phyloP scores from a whole-genome alignment of 2,888 invertebrate species.

The Calameuta filiformis region DNA sequence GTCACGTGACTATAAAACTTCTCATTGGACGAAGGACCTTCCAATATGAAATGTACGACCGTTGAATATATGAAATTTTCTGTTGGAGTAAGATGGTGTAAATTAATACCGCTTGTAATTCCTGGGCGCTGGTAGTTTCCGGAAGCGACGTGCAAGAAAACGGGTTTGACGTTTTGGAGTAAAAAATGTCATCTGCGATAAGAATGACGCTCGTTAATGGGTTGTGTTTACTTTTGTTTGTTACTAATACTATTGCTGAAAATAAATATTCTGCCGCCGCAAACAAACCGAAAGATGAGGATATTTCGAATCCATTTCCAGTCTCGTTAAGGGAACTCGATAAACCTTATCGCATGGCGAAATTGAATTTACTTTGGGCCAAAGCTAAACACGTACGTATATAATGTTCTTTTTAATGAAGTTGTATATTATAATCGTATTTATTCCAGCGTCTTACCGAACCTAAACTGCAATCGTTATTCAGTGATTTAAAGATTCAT shows the following conservation, averaged over 20 bases:
- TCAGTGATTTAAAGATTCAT: constrained; percentile 89
- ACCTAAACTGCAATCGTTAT: constrained; percentile 85
- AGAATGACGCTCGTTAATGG: background rate
- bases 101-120: background rate
- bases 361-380: constrained; percentile 88
- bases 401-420: constrained; percentile 16
- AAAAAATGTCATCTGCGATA: background rate
- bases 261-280: constrained; percentile 78
- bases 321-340: constrained; percentile 76
- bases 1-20: background rate
- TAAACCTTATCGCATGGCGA: constrained; percentile 90
- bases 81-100: background rate
- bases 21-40: background rate
- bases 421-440: background rate
- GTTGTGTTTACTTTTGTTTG: constrained; percentile 23
- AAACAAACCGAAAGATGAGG: constrained; percentile 65
- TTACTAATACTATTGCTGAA: constrained; percentile 31
- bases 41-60: background rate
- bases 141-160: background rate
- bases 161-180: background rate
- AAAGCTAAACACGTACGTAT: constrained; percentile 87
- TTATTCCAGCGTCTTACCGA: constrained; percentile 79
- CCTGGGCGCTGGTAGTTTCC: background rate
- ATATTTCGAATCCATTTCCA: constrained; percentile 53
- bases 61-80: background rate